Conservation (phyloP, 1,140 invertebrate genomes). For the Battus philenor region DNA sequence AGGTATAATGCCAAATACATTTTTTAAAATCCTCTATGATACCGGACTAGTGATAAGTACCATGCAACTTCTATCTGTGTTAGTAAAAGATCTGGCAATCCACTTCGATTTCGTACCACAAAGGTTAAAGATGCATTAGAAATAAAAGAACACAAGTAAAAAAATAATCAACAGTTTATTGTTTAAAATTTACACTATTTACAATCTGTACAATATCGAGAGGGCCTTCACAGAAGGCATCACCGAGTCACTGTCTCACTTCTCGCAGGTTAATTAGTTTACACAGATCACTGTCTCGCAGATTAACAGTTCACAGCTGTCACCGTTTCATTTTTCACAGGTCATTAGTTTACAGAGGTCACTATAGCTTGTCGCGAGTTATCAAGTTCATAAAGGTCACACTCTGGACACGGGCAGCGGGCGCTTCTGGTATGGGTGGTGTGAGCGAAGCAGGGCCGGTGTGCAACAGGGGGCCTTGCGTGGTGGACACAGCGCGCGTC, state of each 20-base stretch:
- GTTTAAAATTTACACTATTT: conserved; percentile 61
- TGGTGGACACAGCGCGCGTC: conserved; percentile 68
- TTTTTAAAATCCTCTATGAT: too few species aligned
- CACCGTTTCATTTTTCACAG: too few species aligned
- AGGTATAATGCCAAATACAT: too few species aligned
- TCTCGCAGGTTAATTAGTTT: conserved; percentile 29
- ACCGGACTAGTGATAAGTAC: too few species aligned
- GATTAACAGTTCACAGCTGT: conserved; percentile 17
- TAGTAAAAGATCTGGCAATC: too few species aligned
- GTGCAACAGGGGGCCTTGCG: conserved; percentile 52
- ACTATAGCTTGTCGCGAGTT: conserved; percentile 14
- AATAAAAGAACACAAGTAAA: conserved; percentile 34
- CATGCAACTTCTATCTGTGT: too few species aligned
- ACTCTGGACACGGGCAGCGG: conserved; percentile 67
- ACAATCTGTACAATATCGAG: conserved; percentile 57
- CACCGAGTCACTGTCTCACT: conserved; percentile 27
- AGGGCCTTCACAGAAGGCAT: conserved; percentile 74
- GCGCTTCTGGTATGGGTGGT: conserved; percentile 62
- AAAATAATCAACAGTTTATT: conserved; percentile 63
- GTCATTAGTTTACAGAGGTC: conserved; percentile 25
- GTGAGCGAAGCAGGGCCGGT: conserved; percentile 50
- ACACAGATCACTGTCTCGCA: too few species aligned
- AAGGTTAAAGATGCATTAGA: too few species aligned
- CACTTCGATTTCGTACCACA: too few species aligned
- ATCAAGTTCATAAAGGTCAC: too few species aligned